These are phyloP conservation scores for Apogon talboti DNA, from an alignment of 2,797 vertebrate species.

Conservation along the genomic window DNA sequence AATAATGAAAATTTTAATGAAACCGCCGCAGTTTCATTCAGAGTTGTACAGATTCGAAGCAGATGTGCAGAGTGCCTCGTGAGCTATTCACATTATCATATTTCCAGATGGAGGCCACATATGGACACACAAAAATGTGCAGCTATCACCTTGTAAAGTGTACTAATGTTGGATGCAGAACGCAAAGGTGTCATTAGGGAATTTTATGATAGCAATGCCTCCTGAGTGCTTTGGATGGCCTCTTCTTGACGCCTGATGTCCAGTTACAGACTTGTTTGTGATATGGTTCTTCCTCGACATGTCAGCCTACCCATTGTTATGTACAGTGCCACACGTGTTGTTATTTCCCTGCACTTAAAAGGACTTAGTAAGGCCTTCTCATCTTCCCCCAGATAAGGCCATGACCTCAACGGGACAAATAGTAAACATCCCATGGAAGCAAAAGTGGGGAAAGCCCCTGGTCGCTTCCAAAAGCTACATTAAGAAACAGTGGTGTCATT, in stretches of 20 bases:
- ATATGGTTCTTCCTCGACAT: constrained; percentile 52
- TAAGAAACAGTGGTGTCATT: constrained; percentile 3
- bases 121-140: constrained; percentile 45
- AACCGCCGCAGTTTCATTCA: constrained; percentile 27
- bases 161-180: constrained; percentile 13
- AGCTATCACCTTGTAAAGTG: constrained; percentile 46
- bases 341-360: constrained; percentile 80
- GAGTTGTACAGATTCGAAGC: constrained; percentile 48
- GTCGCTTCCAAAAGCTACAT: constrained; percentile 10
- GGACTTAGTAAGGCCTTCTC: constrained; percentile 54
- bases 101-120: constrained; percentile 51
- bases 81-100: constrained; percentile 31
- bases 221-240: background rate
- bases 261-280: constrained; percentile 56
- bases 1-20: constrained; percentile 8
- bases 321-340: constrained; percentile 69
- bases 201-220: background rate
- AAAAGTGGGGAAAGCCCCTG: constrained; percentile 47
- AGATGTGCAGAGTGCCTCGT: constrained; percentile 40
- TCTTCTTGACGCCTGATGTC: constrained; percentile 27
- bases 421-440: constrained; percentile 59
- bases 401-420: constrained; percentile 62
- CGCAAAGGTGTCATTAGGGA: background rate
- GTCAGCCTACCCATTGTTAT: constrained; percentile 75
- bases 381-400: constrained; percentile 62